phyloP scores from a whole-genome alignment of 2,888 invertebrate genomes.

The Xanthia icteritia region DNA sequence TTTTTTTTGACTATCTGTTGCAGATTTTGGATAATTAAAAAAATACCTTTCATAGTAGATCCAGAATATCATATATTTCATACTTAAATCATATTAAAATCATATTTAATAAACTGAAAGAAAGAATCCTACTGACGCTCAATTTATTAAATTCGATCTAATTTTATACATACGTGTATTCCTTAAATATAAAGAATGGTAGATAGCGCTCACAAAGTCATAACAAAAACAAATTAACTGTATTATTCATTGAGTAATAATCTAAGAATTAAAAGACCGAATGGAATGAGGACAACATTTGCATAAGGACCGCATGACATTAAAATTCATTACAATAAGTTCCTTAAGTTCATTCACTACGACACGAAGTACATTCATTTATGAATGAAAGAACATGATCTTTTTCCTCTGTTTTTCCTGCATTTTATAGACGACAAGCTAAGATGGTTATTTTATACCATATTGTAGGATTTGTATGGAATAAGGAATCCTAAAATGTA shows the following conservation, averaged over 20 bases:
- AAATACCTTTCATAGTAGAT: background rate
- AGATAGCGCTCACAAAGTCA: constrained; percentile 12
- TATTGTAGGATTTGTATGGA: constrained; percentile 19
- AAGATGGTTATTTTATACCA: constrained; percentile 24
- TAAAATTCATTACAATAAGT: constrained; percentile 83
- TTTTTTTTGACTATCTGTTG: no score
- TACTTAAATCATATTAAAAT: background rate
- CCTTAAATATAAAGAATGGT: background rate
- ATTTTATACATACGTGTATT: no score
- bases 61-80: background rate
- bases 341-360: constrained; percentile 67
- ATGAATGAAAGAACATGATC: constrained; percentile 51
- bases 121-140: background rate
- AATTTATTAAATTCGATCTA: background rate
- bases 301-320: constrained; percentile 78
- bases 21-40: background rate
- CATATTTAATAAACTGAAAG: background rate
- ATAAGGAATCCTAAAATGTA: constrained; percentile 10
- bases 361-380: constrained; percentile 62
- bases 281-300: constrained; percentile 75
- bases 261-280: constrained; percentile 70
- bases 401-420: constrained; percentile 36
- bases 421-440: constrained; percentile 31
- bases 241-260: constrained; percentile 65
- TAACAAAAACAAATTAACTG: constrained; percentile 47